Percentiles rank a stretch among this genome's conserved stretches.
These are phyloP conservation scores for Acleris sparsana DNA, from an alignment of 2,888 invertebrate species.

Conservation along the genomic window DNA sequence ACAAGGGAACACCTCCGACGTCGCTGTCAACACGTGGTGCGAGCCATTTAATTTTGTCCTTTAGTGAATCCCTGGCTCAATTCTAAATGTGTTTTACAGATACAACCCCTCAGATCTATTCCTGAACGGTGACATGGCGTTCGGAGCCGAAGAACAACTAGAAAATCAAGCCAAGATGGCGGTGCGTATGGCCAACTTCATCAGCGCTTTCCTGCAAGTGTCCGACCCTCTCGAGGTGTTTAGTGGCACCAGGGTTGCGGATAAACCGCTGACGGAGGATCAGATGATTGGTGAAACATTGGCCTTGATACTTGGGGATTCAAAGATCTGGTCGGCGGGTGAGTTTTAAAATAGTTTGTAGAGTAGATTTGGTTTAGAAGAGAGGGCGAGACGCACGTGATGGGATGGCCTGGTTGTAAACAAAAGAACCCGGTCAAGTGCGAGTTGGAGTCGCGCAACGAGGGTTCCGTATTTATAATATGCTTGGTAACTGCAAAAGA, in stretches of 20 bases:
- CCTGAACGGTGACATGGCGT: slow-evolving; percentile 94
- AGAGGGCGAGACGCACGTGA: background rate
- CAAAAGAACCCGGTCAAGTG: no score
- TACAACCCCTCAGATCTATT: slow-evolving; percentile 89
- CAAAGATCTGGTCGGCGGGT: slow-evolving; percentile 96
- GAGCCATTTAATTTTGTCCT: no score
- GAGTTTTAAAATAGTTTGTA: slow-evolving; percentile 55
- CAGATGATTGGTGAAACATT: slow-evolving; percentile 98
- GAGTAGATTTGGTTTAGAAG: background rate
- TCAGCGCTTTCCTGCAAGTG: slow-evolving; percentile 96
- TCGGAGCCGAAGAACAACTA: slow-evolving; percentile 93
- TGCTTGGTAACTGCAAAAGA: no score
- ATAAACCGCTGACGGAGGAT: slow-evolving; percentile 95
- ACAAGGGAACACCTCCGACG: no score
- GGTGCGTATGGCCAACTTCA: slow-evolving; percentile 96
- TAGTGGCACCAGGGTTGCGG: slow-evolving; percentile 94
- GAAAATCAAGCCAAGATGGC: slow-evolving; percentile 98
- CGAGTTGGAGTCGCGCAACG: no score
- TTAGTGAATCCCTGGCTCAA: background rate
- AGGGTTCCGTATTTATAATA: no score
- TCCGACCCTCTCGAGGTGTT: slow-evolving; percentile 95
- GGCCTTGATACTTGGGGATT: slow-evolving; percentile 94
- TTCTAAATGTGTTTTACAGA: slow-evolving; percentile 59
- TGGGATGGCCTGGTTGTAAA: no score
- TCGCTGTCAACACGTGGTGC: no score